These are phyloP conservation scores for Paramisgurnus dabryanus DNA, from an alignment of 2,113 vertebrate species.

Conservation along the genomic window DNA sequence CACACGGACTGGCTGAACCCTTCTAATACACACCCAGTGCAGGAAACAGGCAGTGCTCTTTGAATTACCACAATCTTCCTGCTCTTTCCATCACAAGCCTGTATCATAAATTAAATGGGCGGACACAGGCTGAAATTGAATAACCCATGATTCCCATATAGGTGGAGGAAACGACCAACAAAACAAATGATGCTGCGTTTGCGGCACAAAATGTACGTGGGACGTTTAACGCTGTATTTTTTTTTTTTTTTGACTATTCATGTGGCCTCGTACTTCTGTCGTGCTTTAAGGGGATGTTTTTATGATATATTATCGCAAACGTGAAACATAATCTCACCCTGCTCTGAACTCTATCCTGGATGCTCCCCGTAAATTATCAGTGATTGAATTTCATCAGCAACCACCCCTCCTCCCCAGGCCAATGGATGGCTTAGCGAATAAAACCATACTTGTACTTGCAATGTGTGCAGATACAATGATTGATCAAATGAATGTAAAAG, in stretches of 20 bases:
- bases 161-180: constrained; percentile 47
- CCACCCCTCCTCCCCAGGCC: constrained; percentile 49
- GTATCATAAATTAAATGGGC: constrained; percentile 43
- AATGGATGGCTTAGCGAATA: constrained; percentile 26
- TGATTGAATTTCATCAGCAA: constrained; percentile 72
- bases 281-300: constrained; percentile 49
- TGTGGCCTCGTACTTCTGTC: constrained; percentile 15
- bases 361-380: constrained; percentile 64
- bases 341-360: constrained; percentile 59
- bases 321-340: constrained; percentile 64
- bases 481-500: constrained; percentile 18
- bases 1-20: constrained; percentile 23
- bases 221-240: background rate
- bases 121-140: constrained; percentile 52
- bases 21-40: constrained; percentile 30
- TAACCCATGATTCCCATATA: constrained; percentile 53
- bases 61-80: constrained; percentile 44
- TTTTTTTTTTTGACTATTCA: background rate
- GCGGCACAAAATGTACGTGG: constrained; percentile 38
- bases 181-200: constrained; percentile 50
- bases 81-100: constrained; percentile 46
- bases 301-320: constrained; percentile 59
- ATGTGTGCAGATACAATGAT: constrained; percentile 12
- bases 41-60: constrained; percentile 18
- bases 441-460: background rate